phyloP scores from a whole-genome alignment of 2,113 vertebrate genomes.

The Apodemus speciosus region DNA sequence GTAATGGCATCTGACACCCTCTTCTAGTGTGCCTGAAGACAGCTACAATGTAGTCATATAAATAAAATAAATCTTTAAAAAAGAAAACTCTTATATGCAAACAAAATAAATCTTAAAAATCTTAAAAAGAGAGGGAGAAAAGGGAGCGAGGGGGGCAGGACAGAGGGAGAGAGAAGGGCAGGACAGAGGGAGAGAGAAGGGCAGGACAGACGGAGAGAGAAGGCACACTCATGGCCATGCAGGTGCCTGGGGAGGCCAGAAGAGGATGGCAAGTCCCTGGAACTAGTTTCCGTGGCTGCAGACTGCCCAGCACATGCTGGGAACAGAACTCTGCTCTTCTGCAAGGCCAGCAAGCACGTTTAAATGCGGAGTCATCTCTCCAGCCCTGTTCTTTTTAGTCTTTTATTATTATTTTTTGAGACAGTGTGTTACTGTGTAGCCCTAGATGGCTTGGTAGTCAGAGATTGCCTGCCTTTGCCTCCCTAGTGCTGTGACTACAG shows the following conservation, averaged over 20 bases:
- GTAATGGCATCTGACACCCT: too few relatives aligned
- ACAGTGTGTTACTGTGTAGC: not conserved
- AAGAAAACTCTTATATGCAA: not conserved
- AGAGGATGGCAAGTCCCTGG: not conserved
- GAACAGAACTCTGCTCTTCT: not conserved
- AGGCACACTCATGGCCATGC: not conserved
- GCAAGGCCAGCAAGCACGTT: not conserved
- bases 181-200: not conserved
- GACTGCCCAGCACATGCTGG: too few relatives aligned
- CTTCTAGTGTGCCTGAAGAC: too few relatives aligned
- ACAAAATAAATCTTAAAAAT: not conserved
- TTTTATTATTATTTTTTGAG: not conserved
- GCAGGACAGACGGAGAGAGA: not conserved
- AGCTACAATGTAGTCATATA: too few relatives aligned
- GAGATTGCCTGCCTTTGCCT: not conserved
- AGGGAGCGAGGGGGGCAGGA: not conserved
- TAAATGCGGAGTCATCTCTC: not conserved
- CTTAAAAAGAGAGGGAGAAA: not conserved
- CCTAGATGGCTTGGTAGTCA: not conserved
- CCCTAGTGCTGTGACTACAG: not conserved
- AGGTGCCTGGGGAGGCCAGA: not conserved
- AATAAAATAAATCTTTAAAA: not conserved
- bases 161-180: too few relatives aligned
- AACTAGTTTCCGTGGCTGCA: not conserved
- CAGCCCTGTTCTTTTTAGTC: not conserved